A percentile compares a stretch with the other conserved stretches of the same genome.
Conservation (phyloP, 2,113 vertebrate species). For the Mohoua ochrocephala region DNA sequence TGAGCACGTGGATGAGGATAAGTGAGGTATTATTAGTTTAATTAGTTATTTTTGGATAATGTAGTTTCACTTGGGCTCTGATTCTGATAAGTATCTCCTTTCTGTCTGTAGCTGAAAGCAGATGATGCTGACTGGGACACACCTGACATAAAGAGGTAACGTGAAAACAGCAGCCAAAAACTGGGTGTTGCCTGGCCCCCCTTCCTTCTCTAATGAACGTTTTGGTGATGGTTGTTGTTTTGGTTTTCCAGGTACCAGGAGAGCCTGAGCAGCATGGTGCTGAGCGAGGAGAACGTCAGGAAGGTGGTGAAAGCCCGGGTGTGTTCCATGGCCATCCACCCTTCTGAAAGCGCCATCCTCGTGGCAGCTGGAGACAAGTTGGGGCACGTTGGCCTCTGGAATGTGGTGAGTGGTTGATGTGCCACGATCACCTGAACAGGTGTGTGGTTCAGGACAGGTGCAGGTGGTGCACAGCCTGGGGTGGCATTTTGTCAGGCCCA, state of each 20-base stretch:
- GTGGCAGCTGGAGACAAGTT: constrained; percentile 82
- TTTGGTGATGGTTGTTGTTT: not conserved
- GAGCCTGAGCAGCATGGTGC: constrained; percentile 72
- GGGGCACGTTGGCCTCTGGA: constrained; percentile 86
- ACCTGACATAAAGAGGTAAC: constrained; percentile 59
- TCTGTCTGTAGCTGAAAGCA: constrained; percentile 11
- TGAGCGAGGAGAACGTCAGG: constrained; percentile 61
- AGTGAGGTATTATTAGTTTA: constrained; percentile 60
- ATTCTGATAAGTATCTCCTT: not conserved
- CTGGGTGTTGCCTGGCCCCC: not conserved
- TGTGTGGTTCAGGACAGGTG: not conserved
- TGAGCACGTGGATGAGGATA: constrained; percentile 62
- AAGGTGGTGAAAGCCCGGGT: constrained; percentile 79
- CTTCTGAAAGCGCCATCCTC: constrained; percentile 73
- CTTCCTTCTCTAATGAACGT: not conserved
- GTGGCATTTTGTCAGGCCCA: accelerated
- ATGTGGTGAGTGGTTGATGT: constrained; percentile 70
- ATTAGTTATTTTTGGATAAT: not conserved
- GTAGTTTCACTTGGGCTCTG: not conserved
- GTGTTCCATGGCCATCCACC: constrained; percentile 82
- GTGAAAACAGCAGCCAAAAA: not conserved
- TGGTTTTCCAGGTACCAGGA: constrained; percentile 73
- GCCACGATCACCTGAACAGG: not conserved
- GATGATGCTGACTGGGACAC: not conserved
- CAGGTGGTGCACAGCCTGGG: not conserved